phyloP scores from a whole-genome alignment of 2,888 invertebrate genomes.

The Apotomis capreana region DNA sequence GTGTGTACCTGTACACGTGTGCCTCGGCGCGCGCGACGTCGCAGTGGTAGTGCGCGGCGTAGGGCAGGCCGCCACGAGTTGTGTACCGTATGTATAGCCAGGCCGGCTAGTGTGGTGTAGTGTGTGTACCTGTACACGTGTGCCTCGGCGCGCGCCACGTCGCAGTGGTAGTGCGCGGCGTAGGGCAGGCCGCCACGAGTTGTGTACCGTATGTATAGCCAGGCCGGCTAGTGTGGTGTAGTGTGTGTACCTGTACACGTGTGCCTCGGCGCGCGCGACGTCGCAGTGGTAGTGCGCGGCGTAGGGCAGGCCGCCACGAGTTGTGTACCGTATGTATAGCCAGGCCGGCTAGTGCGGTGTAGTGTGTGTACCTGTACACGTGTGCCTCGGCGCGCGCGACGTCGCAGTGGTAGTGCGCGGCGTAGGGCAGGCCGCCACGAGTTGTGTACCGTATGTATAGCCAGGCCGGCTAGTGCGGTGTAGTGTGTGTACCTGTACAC shows the following conservation, averaged over 20 bases:
- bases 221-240: no score
- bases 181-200: background rate
- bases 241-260: background rate
- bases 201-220: background rate
- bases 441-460: background rate
- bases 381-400: background rate
- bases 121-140: background rate
- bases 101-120: no score
- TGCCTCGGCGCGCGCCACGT: background rate
- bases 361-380: background rate
- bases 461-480: slow-evolving; percentile 41
- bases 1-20: slow-evolving; percentile 15
- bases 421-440: slow-evolving; percentile 32
- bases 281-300: slow-evolving; percentile 6
- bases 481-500: slow-evolving; percentile 6
- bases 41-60: slow-evolving; percentile 28
- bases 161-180: slow-evolving; percentile 1
- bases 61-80: slow-evolving; percentile 15
- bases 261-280: background rate
- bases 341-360: background rate
- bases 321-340: no score
- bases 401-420: slow-evolving; percentile 7
- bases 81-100: no score
- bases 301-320: slow-evolving; percentile 1
- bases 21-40: slow-evolving; percentile 13